Evolutionary conservation across 2,113 vertebrate genomes (phyloP).

Genomic region (Hydrochoerus hydrochaeris): DNA sequence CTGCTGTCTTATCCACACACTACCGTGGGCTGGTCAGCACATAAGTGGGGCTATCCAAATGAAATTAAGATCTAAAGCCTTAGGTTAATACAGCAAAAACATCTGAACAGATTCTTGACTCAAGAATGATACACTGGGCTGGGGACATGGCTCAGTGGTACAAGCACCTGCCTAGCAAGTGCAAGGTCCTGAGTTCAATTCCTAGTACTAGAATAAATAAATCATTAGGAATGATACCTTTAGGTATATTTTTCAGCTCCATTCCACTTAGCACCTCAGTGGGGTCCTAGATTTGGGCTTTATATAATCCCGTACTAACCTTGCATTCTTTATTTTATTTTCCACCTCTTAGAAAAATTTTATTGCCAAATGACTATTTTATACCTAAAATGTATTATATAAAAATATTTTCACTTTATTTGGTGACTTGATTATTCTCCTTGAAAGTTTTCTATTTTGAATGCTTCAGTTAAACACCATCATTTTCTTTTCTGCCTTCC

Average conservation of each 20-base stretch:
- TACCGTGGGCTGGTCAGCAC: background rate
- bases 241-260: background rate
- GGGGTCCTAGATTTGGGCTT: background rate
- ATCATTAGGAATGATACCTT: background rate
- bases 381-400: slow-evolving; percentile 22
- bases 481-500: slow-evolving; percentile 53
- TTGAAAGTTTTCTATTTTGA: slow-evolving; percentile 35
- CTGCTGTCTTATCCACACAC: background rate
- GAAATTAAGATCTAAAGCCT: background rate
- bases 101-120: background rate
- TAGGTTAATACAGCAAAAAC: background rate
- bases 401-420: slow-evolving; percentile 58
- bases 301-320: background rate
- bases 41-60: background rate
- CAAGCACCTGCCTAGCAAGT: no score
- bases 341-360: slow-evolving; percentile 20
- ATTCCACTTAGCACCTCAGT: background rate
- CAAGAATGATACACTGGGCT: background rate
- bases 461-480: slow-evolving; percentile 48
- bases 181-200: no score
- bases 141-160: no score
- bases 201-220: no score
- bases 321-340: background rate
- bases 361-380: background rate
- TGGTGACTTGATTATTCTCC: slow-evolving; percentile 36